phyloP scores from a whole-genome alignment of 2,113 vertebrate genomes.

The Passer domesticus region DNA sequence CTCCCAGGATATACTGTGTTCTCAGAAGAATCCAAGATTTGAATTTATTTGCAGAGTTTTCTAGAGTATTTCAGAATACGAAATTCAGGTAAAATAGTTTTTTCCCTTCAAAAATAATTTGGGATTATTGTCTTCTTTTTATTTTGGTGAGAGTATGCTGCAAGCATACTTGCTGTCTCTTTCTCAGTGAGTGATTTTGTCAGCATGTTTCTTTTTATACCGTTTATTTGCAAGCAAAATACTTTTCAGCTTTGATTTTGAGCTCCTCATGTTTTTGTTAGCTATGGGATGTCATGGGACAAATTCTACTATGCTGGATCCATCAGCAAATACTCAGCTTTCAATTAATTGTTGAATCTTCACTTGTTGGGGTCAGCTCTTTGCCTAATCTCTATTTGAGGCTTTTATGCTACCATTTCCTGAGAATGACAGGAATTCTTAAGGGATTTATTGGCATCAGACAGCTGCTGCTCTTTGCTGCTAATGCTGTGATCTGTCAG shows the following conservation, averaged over 20 bases:
- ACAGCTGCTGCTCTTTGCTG: neutral
- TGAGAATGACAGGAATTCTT: neutral
- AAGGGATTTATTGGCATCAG: neutral
- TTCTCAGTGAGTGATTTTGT: neutral
- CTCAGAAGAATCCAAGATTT: neutral
- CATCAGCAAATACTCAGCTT: neutral
- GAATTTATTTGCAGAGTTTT: neutral
- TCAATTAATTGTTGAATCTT: neutral
- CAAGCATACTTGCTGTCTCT: neutral
- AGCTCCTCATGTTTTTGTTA: neutral
- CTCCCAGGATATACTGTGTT: neutral
- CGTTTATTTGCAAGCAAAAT: neutral
- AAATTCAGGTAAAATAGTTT: neutral
- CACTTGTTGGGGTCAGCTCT: neutral
- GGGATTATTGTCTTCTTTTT: neutral
- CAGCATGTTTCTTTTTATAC: neutral
- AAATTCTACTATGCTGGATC: neutral
- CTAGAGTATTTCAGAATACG: neutral
- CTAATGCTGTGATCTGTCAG: neutral
- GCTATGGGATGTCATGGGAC: neutral
- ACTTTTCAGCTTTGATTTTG: neutral
- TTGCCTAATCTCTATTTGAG: neutral
- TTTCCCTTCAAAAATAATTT: neutral
- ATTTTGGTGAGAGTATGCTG: neutral
- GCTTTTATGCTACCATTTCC: neutral